phyloP scores from a whole-genome alignment of 2,888 invertebrate species.

The Nymphalis polychloros region DNA sequence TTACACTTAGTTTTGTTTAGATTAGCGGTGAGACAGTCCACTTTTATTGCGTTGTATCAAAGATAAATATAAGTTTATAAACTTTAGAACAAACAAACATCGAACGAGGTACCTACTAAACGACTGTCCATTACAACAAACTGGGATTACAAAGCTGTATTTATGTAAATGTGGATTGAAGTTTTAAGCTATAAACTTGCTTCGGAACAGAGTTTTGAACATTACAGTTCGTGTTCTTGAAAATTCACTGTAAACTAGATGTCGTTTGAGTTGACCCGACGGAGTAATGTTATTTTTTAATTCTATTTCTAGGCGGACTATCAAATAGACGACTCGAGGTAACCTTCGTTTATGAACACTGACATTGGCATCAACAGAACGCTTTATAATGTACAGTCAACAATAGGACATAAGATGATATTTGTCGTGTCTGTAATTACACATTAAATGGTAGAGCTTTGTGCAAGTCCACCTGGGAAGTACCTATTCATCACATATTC shows the following conservation, averaged over 20 bases:
- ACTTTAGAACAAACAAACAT: slow-evolving; percentile 24
- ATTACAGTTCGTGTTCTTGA: slow-evolving; percentile 31
- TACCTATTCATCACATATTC: too few relatives aligned
- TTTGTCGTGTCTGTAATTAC: too few relatives aligned
- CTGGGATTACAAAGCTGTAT: slow-evolving; percentile 31
- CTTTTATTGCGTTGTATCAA: neutral
- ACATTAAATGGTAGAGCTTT: too few relatives aligned
- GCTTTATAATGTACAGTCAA: too few relatives aligned
- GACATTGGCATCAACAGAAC: too few relatives aligned
- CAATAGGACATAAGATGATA: too few relatives aligned
- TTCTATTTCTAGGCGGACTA: too few relatives aligned
- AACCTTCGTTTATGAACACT: too few relatives aligned
- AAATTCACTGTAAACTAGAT: slow-evolving; percentile 24
- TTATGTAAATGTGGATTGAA: slow-evolving; percentile 36
- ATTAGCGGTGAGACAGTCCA: too few relatives aligned
- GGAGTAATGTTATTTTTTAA: slow-evolving; percentile 7
- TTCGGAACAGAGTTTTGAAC: slow-evolving; percentile 26
- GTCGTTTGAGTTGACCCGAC: slow-evolving; percentile 30
- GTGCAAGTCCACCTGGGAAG: too few relatives aligned
- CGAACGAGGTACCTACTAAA: slow-evolving; percentile 20
- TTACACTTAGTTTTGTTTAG: too few relatives aligned
- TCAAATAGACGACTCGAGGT: too few relatives aligned
- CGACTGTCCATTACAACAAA: slow-evolving; percentile 34
- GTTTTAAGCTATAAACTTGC: slow-evolving; percentile 36
- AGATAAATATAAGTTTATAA: slow-evolving; percentile 4